Evolutionary conservation across 2,888 invertebrate species (phyloP), one percentile per base, ranked within the genome.

Genomic region (Leucozona laternaria): DNA sequence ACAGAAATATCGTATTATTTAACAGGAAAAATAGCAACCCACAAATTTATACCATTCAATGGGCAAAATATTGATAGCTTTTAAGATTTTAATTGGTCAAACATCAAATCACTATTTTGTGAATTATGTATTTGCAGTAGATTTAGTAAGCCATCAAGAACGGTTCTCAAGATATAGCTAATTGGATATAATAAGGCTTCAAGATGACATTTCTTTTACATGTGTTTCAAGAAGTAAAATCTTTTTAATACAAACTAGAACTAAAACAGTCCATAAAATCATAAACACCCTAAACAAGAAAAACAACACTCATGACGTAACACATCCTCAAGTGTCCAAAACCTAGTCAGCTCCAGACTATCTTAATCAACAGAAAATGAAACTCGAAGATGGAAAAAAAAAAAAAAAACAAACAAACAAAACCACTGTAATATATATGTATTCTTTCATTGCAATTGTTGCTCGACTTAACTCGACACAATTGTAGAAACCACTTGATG

Each of bases 401-500:
- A 45, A 31, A 22, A 43, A 53, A 68, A 31, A 43, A 62, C 4
- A 64, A 75, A 37, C 37, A 34, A 34, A 3, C 25, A 25, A 50
- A 13, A 15, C 50, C 25, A 15, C 25, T 25, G 25, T 28, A 25
- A 28, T 25, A 53, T 25, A 13, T 15, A 50, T 25, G 7, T 45
- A 25, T 31, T 34, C 31, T 48, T 79, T 68, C 8, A 58, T 34
- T 80, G 50, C 85, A 68, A 22, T 71, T 75, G 57, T 76, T 79
- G 70, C 57, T 76, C 57, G 76, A 79, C 57, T 71, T 58, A 58
- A 25, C 76, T 83, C 79, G 79, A 58, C 76, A 79, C 76, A 79
- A 75, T 79, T 75, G 66, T 53, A 66, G 71, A 72, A 72, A 37
- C 78, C 82, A 82, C 78, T 82, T 86, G 86, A 78, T 86, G 82